Percentiles rank a stretch among this genome's conserved stretches.
Evolutionary conservation across 2,113 vertebrate genomes (phyloP).

Genomic region (Myrmophylax atrothorax): DNA sequence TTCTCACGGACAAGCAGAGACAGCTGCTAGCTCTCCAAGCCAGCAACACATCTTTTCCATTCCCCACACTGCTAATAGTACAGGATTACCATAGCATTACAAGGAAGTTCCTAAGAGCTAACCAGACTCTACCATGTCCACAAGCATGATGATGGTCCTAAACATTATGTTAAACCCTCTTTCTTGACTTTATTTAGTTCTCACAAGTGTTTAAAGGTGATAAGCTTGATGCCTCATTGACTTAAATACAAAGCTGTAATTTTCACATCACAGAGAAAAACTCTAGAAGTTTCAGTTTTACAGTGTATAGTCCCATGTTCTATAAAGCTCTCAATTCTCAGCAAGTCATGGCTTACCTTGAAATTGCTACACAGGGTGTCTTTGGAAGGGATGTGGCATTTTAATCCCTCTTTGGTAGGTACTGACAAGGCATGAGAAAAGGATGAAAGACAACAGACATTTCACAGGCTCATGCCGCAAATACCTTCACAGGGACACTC

Average conservation of each 20-base stretch:
- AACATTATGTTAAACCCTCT: not conserved
- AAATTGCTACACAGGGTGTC: not conserved
- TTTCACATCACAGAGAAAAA: not conserved
- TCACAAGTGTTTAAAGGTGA: not conserved
- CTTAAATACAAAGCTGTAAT: not conserved
- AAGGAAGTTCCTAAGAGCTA: not conserved
- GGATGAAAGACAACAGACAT: not conserved
- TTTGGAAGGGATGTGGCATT: not conserved
- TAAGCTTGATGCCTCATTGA: not conserved
- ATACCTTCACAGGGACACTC: not conserved
- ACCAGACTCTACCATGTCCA: not conserved
- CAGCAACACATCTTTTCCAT: not conserved
- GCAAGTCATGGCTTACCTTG: not conserved
- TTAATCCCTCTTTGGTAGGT: not conserved
- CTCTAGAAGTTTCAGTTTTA: not conserved
- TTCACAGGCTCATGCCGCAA: not conserved
- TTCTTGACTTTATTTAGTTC: not conserved
- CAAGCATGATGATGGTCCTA: not conserved
- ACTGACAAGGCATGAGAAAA: not conserved
- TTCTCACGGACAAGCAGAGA: not conserved
- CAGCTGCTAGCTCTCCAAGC: not conserved
- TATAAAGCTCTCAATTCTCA: not conserved
- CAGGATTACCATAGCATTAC: not conserved
- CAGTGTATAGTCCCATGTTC: not conserved
- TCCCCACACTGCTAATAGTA: not conserved